phyloP scores from a whole-genome alignment of 2,113 vertebrate species.

The Myrmecobius fasciatus region DNA sequence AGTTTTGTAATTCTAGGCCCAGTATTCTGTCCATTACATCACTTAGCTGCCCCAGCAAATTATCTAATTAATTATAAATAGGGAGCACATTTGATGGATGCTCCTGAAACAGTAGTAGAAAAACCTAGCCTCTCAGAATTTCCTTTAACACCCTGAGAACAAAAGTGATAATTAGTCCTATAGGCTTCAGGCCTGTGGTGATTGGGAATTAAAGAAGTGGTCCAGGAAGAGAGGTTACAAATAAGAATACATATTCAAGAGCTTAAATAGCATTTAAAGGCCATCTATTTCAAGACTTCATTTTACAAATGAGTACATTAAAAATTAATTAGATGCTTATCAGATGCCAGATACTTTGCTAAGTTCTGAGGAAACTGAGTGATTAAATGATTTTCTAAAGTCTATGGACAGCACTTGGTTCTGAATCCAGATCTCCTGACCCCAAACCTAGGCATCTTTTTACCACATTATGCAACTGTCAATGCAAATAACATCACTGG shows the following conservation, averaged over 20 bases:
- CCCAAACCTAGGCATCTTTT: neutral
- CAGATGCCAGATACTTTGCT: neutral
- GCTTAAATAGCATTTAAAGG: neutral
- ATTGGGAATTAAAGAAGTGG: neutral
- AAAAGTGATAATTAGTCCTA: neutral
- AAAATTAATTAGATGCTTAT: neutral
- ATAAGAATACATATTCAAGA: neutral
- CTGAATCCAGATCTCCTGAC: neutral
- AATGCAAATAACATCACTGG: neutral
- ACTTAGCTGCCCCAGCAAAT: neutral
- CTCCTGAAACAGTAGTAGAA: neutral
- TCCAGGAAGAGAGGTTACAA: neutral
- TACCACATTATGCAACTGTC: neutral
- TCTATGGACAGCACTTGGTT: neutral
- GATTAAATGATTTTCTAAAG: neutral
- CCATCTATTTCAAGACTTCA: neutral
- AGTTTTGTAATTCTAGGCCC: neutral
- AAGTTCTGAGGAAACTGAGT: neutral
- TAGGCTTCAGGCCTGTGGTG: neutral
- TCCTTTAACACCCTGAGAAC: neutral
- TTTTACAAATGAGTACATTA: neutral
- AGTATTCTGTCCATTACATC: neutral
- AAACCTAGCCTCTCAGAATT: neutral
- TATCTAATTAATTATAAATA: neutral
- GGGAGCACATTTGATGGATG: neutral